A percentile compares a stretch with the other conserved stretches of the same genome.
Evolutionary conservation across 2,797 vertebrate genomes (phyloP).

Genomic region (Discoglossus pictus): DNA sequence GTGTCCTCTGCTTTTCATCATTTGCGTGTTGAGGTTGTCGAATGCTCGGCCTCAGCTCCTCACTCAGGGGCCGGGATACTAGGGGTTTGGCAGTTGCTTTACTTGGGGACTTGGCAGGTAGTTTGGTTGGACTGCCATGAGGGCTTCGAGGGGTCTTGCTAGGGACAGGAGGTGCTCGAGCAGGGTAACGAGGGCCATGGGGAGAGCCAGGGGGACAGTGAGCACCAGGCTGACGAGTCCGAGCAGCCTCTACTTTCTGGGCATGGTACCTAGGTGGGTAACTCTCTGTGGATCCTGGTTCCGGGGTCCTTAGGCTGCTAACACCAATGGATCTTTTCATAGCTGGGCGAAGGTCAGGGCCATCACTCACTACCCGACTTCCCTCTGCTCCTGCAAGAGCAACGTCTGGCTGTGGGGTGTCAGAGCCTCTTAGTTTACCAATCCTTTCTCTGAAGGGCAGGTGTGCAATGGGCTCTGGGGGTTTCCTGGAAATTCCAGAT

Average conservation of each 20-base stretch:
- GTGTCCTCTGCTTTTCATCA: slow-evolving; percentile 71
- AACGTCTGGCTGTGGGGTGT: slow-evolving; percentile 54
- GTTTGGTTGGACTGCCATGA: slow-evolving; percentile 85
- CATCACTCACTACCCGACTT: slow-evolving; percentile 26
- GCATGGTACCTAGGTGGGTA: slow-evolving; percentile 66
- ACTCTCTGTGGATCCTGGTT: slow-evolving; percentile 67
- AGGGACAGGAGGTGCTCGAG: slow-evolving; percentile 72
- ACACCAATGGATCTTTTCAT: slow-evolving; percentile 59
- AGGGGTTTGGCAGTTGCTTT: slow-evolving; percentile 68
- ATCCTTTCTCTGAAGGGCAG: slow-evolving; percentile 84
- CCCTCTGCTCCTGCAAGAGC: slow-evolving; percentile 34
- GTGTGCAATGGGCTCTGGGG: slow-evolving; percentile 73
- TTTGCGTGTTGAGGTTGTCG: background rate
- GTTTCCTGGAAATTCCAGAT: slow-evolving; percentile 70
- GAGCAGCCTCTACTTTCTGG: slow-evolving; percentile 75
- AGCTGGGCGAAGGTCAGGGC: slow-evolving; percentile 64
- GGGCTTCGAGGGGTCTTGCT: slow-evolving; percentile 69
- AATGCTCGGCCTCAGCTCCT: slow-evolving; percentile 53
- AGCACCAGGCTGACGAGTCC: slow-evolving; percentile 71
- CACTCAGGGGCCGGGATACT: slow-evolving; percentile 45
- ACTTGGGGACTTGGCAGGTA: slow-evolving; percentile 85
- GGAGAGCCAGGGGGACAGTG: slow-evolving; percentile 71
- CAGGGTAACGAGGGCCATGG: slow-evolving; percentile 74
- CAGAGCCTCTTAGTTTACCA: slow-evolving; percentile 80
- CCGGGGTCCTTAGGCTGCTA: slow-evolving; percentile 77